Percentiles rank a stretch among this genome's conserved stretches.
These are phyloP conservation scores for Lepidurus arcticus DNA, from an alignment of 1,140 invertebrate species.

Conservation along the genomic window DNA sequence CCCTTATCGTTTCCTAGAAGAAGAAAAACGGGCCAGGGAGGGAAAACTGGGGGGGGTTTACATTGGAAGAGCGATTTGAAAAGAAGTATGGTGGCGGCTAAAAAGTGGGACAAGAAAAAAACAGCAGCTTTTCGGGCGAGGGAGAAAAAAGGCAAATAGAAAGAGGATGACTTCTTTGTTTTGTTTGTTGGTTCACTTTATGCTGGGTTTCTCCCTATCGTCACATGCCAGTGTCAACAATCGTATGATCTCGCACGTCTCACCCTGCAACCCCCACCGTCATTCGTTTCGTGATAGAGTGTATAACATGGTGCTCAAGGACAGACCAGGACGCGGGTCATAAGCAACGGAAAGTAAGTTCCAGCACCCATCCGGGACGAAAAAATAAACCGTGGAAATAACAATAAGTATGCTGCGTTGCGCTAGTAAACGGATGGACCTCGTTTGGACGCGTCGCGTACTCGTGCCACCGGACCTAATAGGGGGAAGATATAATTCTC, in stretches of 20 bases:
- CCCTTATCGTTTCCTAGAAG: neutral
- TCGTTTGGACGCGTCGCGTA: neutral
- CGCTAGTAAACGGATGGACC: no score
- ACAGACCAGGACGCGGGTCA: neutral
- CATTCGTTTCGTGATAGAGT: conserved; percentile 13
- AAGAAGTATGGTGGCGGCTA: neutral
- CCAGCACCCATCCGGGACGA: no score
- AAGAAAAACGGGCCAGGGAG: neutral
- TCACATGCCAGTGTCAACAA: neutral
- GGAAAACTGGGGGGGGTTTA: neutral
- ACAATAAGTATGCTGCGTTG: no score
- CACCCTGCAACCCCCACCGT: neutral
- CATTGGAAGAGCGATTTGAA: neutral
- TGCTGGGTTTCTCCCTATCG: neutral
- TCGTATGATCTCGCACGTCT: neutral
- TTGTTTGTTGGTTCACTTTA: conserved; percentile 6
- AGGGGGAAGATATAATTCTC: neutral
- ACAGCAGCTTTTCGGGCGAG: neutral
- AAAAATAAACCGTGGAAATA: no score
- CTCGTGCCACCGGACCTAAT: neutral
- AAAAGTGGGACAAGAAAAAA: neutral
- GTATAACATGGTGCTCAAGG: neutral
- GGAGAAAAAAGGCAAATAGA: neutral
- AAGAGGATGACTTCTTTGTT: neutral
- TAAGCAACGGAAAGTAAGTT: neutral